Percentiles rank a stretch among this genome's conserved stretches.
Evolutionary conservation across 2,113 vertebrate species (phyloP).

Genomic region (Periophthalmodon schlosseri): DNA sequence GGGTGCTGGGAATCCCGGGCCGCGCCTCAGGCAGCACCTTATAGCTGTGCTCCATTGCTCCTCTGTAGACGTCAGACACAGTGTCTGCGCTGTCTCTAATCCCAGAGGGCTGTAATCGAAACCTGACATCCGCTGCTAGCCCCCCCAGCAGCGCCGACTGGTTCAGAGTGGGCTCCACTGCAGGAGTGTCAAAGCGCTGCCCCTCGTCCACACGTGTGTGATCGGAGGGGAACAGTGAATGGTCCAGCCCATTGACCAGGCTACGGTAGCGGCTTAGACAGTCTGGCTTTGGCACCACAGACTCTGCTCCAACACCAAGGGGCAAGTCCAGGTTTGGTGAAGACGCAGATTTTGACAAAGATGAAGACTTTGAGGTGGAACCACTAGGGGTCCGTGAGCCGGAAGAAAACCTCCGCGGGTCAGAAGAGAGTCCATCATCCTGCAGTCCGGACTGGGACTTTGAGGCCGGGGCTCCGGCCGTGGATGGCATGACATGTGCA

Average conservation of each 20-base stretch:
- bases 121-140: conserved; percentile 82
- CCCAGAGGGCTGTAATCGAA: conserved; percentile 77
- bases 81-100: conserved; percentile 66
- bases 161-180: conserved; percentile 89
- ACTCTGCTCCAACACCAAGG: conserved; percentile 37
- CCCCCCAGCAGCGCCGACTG: conserved; percentile 84
- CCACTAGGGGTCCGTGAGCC: conserved; percentile 72
- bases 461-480: conserved; percentile 81
- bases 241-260: conserved; percentile 81
- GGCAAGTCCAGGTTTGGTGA: conserved; percentile 78
- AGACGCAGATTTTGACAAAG: conserved; percentile 79
- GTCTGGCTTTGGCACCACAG: conserved; percentile 61
- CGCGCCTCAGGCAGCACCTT: conserved; percentile 85
- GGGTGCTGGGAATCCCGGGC: conserved; percentile 46
- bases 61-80: conserved; percentile 76
- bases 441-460: conserved; percentile 73
- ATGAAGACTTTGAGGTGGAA: conserved; percentile 72
- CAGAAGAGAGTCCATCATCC: conserved; percentile 63
- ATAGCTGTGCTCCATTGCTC: conserved; percentile 69
- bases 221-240: conserved; percentile 81
- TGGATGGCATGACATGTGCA: conserved; percentile 98
- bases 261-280: conserved; percentile 79
- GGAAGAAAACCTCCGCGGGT: conserved; percentile 56
- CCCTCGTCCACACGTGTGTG: conserved; percentile 78
- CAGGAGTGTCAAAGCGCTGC: conserved; percentile 86